These are phyloP conservation scores for Motacilla tschutschensis DNA, from an alignment of 2,113 vertebrate genomes.

Conservation along the genomic window DNA sequence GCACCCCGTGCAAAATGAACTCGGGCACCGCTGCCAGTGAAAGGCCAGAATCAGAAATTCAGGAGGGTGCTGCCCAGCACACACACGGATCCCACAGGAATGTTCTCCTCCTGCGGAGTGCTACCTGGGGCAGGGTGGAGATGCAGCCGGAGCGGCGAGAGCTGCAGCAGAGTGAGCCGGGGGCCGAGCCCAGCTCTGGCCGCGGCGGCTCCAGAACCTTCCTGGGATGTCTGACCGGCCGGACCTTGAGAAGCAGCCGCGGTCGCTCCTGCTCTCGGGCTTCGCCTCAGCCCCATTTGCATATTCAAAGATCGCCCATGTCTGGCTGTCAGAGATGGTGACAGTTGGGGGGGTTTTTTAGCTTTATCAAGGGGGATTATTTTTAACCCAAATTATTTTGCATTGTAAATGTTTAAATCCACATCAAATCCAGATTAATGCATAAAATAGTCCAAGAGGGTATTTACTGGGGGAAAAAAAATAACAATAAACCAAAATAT, in stretches of 20 bases:
- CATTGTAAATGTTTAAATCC: conserved; percentile 98
- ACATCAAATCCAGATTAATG: conserved; percentile 92
- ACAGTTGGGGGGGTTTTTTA: conserved; percentile 64
- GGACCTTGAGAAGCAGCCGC: neutral
- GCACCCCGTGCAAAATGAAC: accelerated
- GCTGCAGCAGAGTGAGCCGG: accelerated
- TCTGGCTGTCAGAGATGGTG: conserved; percentile 69
- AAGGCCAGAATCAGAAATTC: accelerated
- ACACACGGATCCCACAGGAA: accelerated
- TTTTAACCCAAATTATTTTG: conserved; percentile 96
- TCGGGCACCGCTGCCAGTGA: accelerated
- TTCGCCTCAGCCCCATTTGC: conserved; percentile 49
- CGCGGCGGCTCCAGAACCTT: neutral
- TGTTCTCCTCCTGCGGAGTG: neutral
- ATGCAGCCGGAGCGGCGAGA: accelerated
- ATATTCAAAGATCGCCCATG: conserved; percentile 53
- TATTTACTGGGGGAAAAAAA: conserved; percentile 32
- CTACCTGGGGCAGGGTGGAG: neutral
- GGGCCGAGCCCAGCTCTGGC: neutral
- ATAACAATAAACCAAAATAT: conserved; percentile 70
- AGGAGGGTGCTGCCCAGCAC: neutral
- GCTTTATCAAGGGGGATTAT: conserved; percentile 81
- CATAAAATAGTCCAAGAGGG: conserved; percentile 78
- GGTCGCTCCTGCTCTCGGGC: neutral
- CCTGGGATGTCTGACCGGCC: neutral